These are phyloP conservation scores for Eupsittula cactorum DNA, from an alignment of 2,113 vertebrate species.

Conservation along the genomic window DNA sequence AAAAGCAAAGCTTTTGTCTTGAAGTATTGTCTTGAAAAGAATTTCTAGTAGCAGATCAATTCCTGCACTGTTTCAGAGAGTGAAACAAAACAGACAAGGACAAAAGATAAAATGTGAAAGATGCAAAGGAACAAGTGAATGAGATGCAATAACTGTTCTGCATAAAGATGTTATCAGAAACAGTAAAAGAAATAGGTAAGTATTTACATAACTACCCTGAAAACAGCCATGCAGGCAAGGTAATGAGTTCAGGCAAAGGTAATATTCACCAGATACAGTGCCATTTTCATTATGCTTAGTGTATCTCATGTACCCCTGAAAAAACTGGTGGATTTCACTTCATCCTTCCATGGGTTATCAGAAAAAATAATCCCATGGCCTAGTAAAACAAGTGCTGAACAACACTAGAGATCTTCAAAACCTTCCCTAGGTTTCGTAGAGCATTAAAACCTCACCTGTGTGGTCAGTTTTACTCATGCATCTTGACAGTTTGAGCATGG, in stretches of 20 bases:
- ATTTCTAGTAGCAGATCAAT: background rate
- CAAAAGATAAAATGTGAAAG: background rate
- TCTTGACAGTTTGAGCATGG: background rate
- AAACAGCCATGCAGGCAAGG: background rate
- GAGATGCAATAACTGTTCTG: background rate
- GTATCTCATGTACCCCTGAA: background rate
- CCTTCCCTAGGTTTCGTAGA: background rate
- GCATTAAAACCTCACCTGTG: background rate
- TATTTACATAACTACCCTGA: background rate
- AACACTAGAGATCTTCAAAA: background rate
- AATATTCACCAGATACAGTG: background rate
- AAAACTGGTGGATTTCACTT: background rate
- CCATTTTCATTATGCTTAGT: background rate
- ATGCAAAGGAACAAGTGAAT: background rate
- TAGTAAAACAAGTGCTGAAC: background rate
- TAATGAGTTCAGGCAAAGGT: background rate
- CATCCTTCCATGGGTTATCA: background rate
- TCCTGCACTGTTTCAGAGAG: background rate
- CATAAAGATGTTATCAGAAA: background rate
- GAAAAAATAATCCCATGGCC: background rate
- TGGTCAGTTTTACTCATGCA: background rate
- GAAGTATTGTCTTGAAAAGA: background rate
- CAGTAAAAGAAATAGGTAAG: background rate
- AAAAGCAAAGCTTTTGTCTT: background rate
- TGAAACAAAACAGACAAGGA: background rate